Evolutionary conservation across 2,797 vertebrate species (phyloP), one percentile per base, ranked within the genome.

Genomic region (Jordanella pulchra): DNA sequence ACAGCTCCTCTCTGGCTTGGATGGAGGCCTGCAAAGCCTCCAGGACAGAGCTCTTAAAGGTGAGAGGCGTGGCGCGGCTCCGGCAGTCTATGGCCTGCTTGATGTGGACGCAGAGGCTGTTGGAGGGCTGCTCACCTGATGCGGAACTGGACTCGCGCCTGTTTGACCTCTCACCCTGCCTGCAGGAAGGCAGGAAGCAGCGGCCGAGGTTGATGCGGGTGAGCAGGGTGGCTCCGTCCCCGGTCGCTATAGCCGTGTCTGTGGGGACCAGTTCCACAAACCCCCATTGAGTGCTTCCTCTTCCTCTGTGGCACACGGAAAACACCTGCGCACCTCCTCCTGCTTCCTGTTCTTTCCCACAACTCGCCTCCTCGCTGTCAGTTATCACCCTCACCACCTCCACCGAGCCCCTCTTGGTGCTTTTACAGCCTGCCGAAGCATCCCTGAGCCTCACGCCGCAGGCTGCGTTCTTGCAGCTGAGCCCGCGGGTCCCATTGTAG

Each of bases 391-490:
- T 94, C 81, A 98, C 95, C 55, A 95, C 97, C 51, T 96, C 95
- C 3, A 93, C 64, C 0, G 82, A 47, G 0, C 93, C 89, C 32
- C 81, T 93, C 75, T 91, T 95, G 63, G 92, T 88, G 72, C 84
- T 92, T 0, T 93, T 53, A 4, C 91, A 92, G 0, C 30, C 77
- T 2, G 88, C 89, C 0, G 95, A 90, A 11, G 93, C 95, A 0
- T 92, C 94, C 0, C 97, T 92, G 84, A 99, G 96, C 18, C 97
- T 93, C 0, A 96, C 89, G 1, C 97, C 97, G 0, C 97, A 99
- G 0, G 88, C 95, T 84, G 97, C 96, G 93, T 98, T 99, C 91
- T 99, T 99, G 94, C 97, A 98, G 92, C 96, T 97, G 53, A 98
- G 93, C 1, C 97, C 97, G 0, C 97, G 95, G 21, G 97, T 98